These are phyloP conservation scores for Nymphalis io DNA, from an alignment of 1,140 invertebrate genomes.

Conservation along the genomic window DNA sequence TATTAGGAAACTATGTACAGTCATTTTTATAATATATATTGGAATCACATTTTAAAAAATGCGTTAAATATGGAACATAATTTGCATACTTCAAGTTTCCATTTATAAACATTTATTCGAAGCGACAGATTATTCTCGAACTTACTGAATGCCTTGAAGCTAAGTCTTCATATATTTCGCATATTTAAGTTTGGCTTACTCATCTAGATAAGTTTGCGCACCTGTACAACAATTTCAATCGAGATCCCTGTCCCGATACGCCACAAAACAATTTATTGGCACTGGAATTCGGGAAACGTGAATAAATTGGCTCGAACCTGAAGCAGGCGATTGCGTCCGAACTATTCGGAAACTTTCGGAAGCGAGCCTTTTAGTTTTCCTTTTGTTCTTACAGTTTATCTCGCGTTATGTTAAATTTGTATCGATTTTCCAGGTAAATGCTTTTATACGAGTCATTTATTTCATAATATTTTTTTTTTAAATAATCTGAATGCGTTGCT, in stretches of 20 bases:
- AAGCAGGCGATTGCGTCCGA: conserved; percentile 37
- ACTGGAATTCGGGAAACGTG: conserved; percentile 41
- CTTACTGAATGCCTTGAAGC: neutral
- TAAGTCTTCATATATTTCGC: neutral
- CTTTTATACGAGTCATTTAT: neutral
- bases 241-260: conserved; percentile 36
- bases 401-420: conserved; percentile 23
- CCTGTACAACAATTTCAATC: conserved; percentile 45
- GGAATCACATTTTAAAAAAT: no score
- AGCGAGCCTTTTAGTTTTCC: conserved; percentile 35
- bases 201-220: conserved; percentile 15
- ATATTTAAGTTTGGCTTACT: conserved; percentile 17
- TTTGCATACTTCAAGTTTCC: no score
- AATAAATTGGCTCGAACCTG: conserved; percentile 43
- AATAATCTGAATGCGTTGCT: neutral
- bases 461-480: neutral
- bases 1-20: no score
- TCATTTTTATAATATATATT: no score
- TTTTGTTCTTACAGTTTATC: conserved; percentile 34
- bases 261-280: conserved; percentile 43
- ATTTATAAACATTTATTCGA: no score
- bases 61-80: no score
- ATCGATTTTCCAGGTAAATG: conserved; percentile 10
- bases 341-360: conserved; percentile 42
- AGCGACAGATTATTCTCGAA: no score